Evolutionary conservation across 1,140 invertebrate species (phyloP), one percentile per base, ranked within the genome.

Genomic region (Drosophila punjabiensis): DNA sequence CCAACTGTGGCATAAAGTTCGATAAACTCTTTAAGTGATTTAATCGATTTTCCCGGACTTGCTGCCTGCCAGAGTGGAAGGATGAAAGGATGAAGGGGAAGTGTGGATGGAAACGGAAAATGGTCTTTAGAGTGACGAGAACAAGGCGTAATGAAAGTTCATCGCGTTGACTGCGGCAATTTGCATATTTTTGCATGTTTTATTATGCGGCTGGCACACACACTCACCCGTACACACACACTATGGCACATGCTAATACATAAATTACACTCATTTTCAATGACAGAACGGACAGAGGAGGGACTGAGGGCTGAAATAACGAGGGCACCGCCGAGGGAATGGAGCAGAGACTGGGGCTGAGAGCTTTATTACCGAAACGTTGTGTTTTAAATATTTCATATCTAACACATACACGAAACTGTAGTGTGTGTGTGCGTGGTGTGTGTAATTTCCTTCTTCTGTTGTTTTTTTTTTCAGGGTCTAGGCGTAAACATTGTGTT

Each of bases 151-250:
- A 58, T 76, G 66, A 89, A 79, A 85, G 86, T 82, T 90, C 87
- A 86, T 90, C 82, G 86, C 86, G 86, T 90, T 90, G 86, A 80
- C 79, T 86, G 79, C 69, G 82, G 82, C 82, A 90, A 90, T 90
- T 90, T 90, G 86, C 86, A 90, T 90, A 90, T 80, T 90, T 89
- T 82, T 89, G 82, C 86, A 89, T 89, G 86, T 90, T 89, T 90
- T 81, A 81, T 79, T 84, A 78, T 87, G 80, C 84, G 78, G 67
- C 65, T 63, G 62, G 76, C 68, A 78, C 48, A 77, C 53, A 78
- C 80, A 81, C 58, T 52, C 63, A 68, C 33, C 56, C 69, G 75
- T 28, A 68, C 65, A 66, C 45, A 69, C 63, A 73, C 35, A 69
- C 70, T 66, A 30, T 67, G 52, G 59, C 52, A 63, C 67, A 88